phyloP scores from a whole-genome alignment of 2,888 invertebrate species.

The Apocheima hispidaria region DNA sequence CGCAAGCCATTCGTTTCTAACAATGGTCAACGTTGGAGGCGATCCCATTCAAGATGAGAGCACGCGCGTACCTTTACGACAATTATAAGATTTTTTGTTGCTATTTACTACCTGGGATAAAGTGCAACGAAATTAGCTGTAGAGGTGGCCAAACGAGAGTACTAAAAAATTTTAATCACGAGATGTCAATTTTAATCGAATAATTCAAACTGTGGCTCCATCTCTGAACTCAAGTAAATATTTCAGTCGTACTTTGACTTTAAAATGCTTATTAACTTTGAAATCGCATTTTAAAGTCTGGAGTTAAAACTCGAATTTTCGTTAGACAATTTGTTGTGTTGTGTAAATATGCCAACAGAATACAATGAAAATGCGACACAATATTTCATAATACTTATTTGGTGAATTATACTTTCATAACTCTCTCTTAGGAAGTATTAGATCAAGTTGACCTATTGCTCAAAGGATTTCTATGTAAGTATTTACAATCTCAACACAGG shows the following conservation, averaged over 20 bases:
- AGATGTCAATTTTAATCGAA: neutral
- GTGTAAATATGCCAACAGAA: neutral
- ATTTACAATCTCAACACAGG: conserved; percentile 55
- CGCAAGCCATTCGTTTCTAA: conserved; percentile 59
- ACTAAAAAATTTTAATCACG: neutral
- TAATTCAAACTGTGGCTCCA: neutral
- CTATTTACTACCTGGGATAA: conserved; percentile 13
- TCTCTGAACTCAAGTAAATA: neutral
- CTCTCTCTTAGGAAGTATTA: conserved; percentile 35
- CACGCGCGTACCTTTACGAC: conserved; percentile 49
- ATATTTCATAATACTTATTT: neutral
- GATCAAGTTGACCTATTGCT: conserved; percentile 47
- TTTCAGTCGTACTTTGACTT: too few species aligned
- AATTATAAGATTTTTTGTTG: conserved; percentile 22
- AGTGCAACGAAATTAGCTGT: neutral
- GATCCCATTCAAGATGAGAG: conserved; percentile 61
- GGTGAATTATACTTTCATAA: conserved; percentile 39
- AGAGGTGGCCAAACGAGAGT: neutral
- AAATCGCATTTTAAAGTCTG: too few species aligned
- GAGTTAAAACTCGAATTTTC: too few species aligned
- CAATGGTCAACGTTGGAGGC: conserved; percentile 61
- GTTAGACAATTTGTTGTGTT: neutral
- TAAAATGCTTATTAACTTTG: too few species aligned
- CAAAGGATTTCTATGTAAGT: conserved; percentile 56
- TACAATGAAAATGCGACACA: neutral